Percentiles rank a stretch among this genome's conserved stretches.
Evolutionary conservation across 2,113 vertebrate genomes (phyloP).

Genomic region (Clarias magur): DNA sequence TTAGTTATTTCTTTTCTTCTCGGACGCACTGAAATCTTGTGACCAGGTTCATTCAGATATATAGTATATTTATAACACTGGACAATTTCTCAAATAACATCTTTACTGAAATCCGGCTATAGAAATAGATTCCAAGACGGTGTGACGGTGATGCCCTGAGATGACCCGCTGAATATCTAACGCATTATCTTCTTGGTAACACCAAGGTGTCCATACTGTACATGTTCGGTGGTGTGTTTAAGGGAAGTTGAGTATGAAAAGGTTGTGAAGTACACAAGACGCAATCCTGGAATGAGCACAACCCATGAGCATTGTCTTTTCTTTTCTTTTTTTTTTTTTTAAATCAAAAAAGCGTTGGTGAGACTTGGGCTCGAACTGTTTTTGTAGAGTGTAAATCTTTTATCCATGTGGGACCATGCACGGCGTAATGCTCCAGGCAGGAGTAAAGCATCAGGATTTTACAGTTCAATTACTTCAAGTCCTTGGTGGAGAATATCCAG

Average conservation of each 20-base stretch:
- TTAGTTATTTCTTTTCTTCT: neutral
- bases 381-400: conserved; percentile 2
- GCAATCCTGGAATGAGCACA: neutral
- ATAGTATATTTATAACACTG: neutral
- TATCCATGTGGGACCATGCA: conserved; percentile 3
- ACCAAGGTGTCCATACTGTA: neutral
- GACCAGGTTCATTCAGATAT: neutral
- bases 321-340: neutral
- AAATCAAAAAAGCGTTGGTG: neutral
- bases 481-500: conserved; percentile 6
- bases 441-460: conserved; percentile 12
- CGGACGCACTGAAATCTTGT: neutral
- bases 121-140: neutral
- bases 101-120: neutral
- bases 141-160: neutral
- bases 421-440: conserved; percentile 9
- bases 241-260: neutral
- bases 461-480: conserved; percentile 18
- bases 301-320: neutral
- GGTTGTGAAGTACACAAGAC: neutral
- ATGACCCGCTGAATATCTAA: neutral
- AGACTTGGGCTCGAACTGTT: neutral
- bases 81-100: neutral
- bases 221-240: neutral
- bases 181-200: neutral